Base-by-base conservation (phyloP, 2,797 vertebrate species). In the Buceros bicornis region DNA sequence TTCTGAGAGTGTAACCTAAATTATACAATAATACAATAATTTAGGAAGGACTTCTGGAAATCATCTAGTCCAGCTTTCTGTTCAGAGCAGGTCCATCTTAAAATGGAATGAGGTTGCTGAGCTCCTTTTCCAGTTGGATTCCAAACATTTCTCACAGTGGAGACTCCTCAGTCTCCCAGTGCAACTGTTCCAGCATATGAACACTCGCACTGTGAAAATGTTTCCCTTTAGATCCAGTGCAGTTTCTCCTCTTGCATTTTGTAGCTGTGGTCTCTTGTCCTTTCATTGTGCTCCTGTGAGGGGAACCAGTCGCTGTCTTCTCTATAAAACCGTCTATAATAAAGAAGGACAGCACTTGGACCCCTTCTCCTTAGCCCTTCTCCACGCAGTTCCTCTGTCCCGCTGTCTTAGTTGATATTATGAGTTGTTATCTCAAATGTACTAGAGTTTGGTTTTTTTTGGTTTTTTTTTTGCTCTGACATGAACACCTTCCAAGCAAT, bases 301-400 rank as follows among this genome's bases (percentile, higher is more conserved):
- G 18, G 21, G 16, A 40, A 26, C 12, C 16, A 25, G 15, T 17
- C 0, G 4, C 40, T 74, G 28, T 33, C 19, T 31, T 53, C 28
- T 45, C 7, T 31, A 10, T 47, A 29, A 20, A n/a, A 43, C 19
- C 21, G 19, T 35, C 11, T 28, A 29, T 25, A 40, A 40, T 40
- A 40, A 40, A 33, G 53, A 60, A 73, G 17, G 22, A 18, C 40
- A 79, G 17, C 15, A 35, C 48, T 67, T 33, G 2, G 18, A 61
- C 43, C 19, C 9, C 40, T 4, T 48, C 42, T 51, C 31, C 42
- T 67, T 35, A n/a, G 50, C 6, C 13, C 6, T 48, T 33, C 7
- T 13, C 5, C 8, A 7, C 14, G 3, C 5, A 2, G 4, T 67
- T 31, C 37, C 20, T 11, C n/a, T 62, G 29, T n/a, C 45, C 2